Conservation (phyloP, 2,888 invertebrate genomes). For the Drosophila differens region DNA sequence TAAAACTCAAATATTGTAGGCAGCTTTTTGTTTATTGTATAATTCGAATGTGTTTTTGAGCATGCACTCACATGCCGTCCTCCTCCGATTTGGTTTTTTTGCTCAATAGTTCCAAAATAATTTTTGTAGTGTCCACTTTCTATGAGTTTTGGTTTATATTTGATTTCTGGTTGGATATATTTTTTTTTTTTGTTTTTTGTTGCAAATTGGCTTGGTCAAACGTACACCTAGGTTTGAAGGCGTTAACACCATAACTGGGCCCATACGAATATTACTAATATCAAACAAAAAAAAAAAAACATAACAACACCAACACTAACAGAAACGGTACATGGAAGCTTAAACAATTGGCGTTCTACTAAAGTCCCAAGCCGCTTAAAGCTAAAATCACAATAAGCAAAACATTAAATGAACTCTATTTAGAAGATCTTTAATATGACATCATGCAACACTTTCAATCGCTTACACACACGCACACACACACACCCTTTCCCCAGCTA, state of each 20-base stretch:
- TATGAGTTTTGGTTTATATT: conserved; percentile 17
- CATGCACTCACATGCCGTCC: conserved; percentile 49
- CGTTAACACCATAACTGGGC: conserved; percentile 33
- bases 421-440: conserved; percentile 13
- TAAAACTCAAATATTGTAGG: conserved; percentile 23
- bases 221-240: conserved; percentile 48
- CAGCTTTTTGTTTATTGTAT: conserved; percentile 45
- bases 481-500: conserved; percentile 5
- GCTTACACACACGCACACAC: conserved; percentile 7
- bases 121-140: conserved; percentile 32
- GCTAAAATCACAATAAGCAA: conserved; percentile 17
- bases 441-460: conserved; percentile 10
- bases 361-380: conserved; percentile 14
- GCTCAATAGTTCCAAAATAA: conserved; percentile 27
- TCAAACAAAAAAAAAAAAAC: conserved; percentile 21
- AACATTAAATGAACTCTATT: conserved; percentile 25
- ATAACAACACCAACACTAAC: conserved; percentile 32
- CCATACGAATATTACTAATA: conserved; percentile 26
- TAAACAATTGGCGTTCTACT: conserved; percentile 36
- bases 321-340: conserved; percentile 23
- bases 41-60: conserved; percentile 46
- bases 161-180: conserved; percentile 21
- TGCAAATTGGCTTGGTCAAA: conserved; percentile 54
- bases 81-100: conserved; percentile 1
- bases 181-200: conserved; percentile 33